Conservation (phyloP, 2,113 vertebrate genomes). For the Dendrocopos noguchii region DNA sequence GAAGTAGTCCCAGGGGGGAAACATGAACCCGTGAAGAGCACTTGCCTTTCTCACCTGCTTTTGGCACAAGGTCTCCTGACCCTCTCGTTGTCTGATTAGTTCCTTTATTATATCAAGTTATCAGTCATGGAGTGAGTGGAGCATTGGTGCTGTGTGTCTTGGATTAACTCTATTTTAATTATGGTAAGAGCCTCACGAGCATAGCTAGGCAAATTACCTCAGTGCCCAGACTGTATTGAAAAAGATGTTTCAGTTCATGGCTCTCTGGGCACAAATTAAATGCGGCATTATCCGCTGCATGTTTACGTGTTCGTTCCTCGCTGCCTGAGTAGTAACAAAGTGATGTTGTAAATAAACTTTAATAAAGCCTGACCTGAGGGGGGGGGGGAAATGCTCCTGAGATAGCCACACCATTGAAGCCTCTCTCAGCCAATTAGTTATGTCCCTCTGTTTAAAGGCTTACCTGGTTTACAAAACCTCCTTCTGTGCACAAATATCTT, state of each 20-base stretch:
- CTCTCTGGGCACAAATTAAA: background rate
- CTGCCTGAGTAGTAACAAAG: background rate
- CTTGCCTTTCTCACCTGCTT: background rate
- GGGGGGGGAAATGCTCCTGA: background rate
- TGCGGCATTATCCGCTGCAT: background rate
- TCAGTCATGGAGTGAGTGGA: background rate
- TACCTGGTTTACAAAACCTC: background rate
- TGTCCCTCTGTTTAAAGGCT: background rate
- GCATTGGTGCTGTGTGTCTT: too few relatives aligned
- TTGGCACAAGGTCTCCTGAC: background rate
- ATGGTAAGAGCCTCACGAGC: background rate
- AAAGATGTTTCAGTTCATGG: background rate
- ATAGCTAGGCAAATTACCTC: background rate
- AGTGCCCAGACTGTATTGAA: background rate
- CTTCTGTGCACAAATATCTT: background rate
- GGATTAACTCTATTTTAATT: background rate
- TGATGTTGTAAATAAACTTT: background rate
- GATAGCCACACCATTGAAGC: background rate
- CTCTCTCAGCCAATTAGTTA: background rate
- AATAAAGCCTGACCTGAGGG: background rate
- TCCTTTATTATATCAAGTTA: background rate
- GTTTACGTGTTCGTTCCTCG: background rate
- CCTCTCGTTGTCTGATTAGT: fast-evolving
- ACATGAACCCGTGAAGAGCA: background rate
- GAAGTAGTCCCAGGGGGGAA: background rate